These are phyloP conservation scores for Canis aureus DNA, from an alignment of 2,113 vertebrate species.

Conservation along the genomic window DNA sequence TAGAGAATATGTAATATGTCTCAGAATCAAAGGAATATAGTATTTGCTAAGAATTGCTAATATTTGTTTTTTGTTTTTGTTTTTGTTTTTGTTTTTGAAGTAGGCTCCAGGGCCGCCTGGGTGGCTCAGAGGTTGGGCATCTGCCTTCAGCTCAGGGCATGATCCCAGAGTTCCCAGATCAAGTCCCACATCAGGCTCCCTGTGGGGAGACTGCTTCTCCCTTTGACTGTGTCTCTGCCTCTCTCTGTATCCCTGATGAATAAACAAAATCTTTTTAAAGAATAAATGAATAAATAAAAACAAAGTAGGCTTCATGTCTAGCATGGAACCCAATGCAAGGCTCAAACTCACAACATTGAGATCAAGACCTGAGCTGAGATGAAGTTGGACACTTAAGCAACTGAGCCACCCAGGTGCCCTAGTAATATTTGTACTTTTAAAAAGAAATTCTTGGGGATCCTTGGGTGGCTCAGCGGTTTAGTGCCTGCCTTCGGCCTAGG, in stretches of 20 bases:
- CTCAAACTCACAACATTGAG: neutral
- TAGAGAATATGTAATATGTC: neutral
- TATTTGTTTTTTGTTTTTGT: neutral
- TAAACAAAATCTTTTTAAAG: too few relatives aligned
- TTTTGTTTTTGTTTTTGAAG: neutral
- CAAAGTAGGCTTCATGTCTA: neutral
- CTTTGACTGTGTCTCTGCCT: too few relatives aligned
- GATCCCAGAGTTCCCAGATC: too few relatives aligned
- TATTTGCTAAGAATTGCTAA: neutral
- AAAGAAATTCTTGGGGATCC: neutral
- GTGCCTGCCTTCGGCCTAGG: too few relatives aligned
- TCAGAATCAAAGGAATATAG: constrained; percentile 49
- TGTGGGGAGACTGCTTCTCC: too few relatives aligned
- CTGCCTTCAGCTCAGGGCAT: too few relatives aligned
- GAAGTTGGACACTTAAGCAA: neutral
- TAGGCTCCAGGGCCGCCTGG: neutral
- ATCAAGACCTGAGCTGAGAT: neutral
- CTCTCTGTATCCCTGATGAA: too few relatives aligned
- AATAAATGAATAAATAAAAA: too few relatives aligned
- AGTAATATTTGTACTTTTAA: neutral
- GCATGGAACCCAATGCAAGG: neutral
- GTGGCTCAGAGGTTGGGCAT: too few relatives aligned
- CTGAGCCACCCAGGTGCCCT: neutral
- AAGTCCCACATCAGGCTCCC: too few relatives aligned
- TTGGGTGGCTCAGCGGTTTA: too few relatives aligned